phyloP scores from a whole-genome alignment of 2,113 vertebrate species.

The Phyllostomus discolor region DNA sequence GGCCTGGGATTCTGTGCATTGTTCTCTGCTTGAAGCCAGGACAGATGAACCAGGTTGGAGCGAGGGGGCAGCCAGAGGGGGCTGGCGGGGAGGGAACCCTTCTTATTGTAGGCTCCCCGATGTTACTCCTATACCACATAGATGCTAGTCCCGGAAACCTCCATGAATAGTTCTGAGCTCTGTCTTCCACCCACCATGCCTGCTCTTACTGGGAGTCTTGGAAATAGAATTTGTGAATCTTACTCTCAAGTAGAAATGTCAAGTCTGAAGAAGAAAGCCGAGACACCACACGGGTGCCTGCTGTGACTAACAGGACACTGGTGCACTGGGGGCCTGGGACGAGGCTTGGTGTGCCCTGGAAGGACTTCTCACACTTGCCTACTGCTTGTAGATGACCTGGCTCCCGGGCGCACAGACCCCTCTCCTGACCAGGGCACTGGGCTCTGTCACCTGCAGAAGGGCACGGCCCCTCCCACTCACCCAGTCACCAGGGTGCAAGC shows the following conservation, averaged over 20 bases:
- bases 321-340: rapidly evolving
- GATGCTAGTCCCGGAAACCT: not conserved
- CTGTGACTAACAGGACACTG: not conserved
- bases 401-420: not conserved
- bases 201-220: not conserved
- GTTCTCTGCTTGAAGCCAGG: not conserved
- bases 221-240: not conserved
- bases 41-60: not conserved
- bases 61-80: not conserved
- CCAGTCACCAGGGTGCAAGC: not conserved
- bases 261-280: not conserved
- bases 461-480: not conserved
- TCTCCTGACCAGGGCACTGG: not conserved
- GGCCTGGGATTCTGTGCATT: not conserved
- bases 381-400: not conserved
- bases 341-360: not conserved
- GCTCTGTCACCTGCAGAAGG: not conserved
- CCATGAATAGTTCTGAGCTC: not conserved
- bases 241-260: not conserved
- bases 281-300: not conserved
- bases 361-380: not conserved
- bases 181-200: not conserved
- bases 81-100: not conserved
- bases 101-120: not conserved
- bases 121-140: not conserved